Evolutionary conservation across 2,888 invertebrate species (phyloP).

Genomic region (Amphipyra tragopoginis): DNA sequence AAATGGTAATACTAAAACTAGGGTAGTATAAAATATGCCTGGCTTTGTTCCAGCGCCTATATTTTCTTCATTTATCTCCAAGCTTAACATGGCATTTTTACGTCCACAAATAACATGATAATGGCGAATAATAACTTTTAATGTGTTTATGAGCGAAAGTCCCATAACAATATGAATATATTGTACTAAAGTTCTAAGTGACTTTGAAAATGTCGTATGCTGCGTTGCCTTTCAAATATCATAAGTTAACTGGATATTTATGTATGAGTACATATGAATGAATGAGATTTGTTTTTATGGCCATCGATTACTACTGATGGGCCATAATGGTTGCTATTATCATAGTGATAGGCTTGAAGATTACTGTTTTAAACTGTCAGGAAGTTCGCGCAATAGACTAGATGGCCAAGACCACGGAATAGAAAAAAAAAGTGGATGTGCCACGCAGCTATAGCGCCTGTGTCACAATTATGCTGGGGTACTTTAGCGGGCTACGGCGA

Average conservation of each 20-base stretch:
- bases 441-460: too few species aligned
- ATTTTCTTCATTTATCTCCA: slow-evolving; percentile 6
- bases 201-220: slow-evolving; percentile 4
- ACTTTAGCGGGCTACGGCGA: too few species aligned
- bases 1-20: slow-evolving; percentile 23
- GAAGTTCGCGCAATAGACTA: too few species aligned
- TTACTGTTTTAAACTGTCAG: too few species aligned
- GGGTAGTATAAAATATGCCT: slow-evolving; percentile 21
- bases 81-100: slow-evolving; percentile 19
- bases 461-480: too few species aligned
- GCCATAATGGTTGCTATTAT: neutral
- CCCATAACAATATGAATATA: slow-evolving; percentile 27
- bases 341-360: too few species aligned
- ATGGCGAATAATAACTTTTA: slow-evolving; percentile 17
- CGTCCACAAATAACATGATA: slow-evolving; percentile 14
- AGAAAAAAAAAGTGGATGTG: too few species aligned
- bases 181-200: slow-evolving; percentile 6
- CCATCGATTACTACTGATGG: slow-evolving; percentile 18
- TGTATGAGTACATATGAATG: slow-evolving; percentile 36
- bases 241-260: slow-evolving; percentile 27
- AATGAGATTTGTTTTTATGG: slow-evolving; percentile 34
- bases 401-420: too few species aligned
- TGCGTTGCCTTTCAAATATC: slow-evolving; percentile 11
- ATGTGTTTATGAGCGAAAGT: neutral
- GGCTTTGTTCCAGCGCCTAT: slow-evolving; percentile 44